Percentiles rank a stretch among this genome's conserved stretches.
Conservation (phyloP, 1,140 invertebrate species). For the Fopius arisanus region DNA sequence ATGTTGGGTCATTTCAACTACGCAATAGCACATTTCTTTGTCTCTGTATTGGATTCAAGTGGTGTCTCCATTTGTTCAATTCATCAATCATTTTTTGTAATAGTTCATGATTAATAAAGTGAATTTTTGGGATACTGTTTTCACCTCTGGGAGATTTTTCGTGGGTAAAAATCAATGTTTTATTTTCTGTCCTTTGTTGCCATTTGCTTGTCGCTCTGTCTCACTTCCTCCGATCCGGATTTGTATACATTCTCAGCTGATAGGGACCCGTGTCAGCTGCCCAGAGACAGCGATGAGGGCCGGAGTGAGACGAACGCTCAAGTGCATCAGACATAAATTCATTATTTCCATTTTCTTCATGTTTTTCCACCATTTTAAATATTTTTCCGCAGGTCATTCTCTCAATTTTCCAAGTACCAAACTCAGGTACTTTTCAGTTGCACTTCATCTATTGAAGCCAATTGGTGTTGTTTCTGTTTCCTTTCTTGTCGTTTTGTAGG, state of each 20-base stretch:
- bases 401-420: neutral
- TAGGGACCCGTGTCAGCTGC: slow-evolving; percentile 49
- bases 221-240: slow-evolving; percentile 32
- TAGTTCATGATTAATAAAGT: neutral
- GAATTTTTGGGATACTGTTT: neutral
- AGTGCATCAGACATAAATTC: neutral
- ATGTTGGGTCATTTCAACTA: slow-evolving; percentile 28
- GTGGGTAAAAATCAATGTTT: slow-evolving; percentile 22
- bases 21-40: slow-evolving; percentile 32
- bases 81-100: neutral
- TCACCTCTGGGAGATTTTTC: neutral
- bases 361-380: too few relatives aligned
- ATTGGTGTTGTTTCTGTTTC: slow-evolving; percentile 3
- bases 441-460: neutral
- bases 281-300: slow-evolving; percentile 29
- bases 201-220: neutral
- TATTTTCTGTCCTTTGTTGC: slow-evolving; percentile 10
- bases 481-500: neutral
- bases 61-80: neutral
- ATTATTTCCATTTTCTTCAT: too few relatives aligned
- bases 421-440: neutral
- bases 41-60: slow-evolving; percentile 17
- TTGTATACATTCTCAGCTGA: slow-evolving; percentile 62
- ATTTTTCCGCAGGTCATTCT: neutral
- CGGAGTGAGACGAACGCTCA: neutral